Conservation (phyloP, 2,888 invertebrate genomes). For the Sarcophaga carnaria region DNA sequence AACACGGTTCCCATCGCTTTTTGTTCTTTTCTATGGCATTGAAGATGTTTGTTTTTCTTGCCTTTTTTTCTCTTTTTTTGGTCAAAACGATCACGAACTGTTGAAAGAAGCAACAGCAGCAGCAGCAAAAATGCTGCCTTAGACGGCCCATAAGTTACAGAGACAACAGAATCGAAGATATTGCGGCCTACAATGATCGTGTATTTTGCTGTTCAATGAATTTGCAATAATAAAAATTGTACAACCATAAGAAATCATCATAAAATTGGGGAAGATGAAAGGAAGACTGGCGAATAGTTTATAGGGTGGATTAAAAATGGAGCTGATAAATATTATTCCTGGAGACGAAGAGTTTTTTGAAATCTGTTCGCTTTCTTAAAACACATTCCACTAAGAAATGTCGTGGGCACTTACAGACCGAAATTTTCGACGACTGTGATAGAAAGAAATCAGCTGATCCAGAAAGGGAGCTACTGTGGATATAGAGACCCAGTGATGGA, state of each 20-base stretch:
- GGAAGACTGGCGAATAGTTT: background rate
- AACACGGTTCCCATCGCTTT: conserved; percentile 53
- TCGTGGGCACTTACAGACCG: too few species aligned
- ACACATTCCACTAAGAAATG: too few species aligned
- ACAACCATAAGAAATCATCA: conserved; percentile 63
- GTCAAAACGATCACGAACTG: conserved; percentile 65
- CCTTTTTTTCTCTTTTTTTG: conserved; percentile 24
- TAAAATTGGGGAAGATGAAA: conserved; percentile 30
- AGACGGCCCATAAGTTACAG: too few species aligned
- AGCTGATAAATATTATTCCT: too few species aligned
- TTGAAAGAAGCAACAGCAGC: conserved; percentile 2
- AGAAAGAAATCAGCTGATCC: too few species aligned
- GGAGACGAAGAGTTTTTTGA: too few species aligned
- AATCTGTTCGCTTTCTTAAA: too few species aligned
- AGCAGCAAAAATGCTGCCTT: background rate
- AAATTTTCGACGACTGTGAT: too few species aligned
- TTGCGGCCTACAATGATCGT: conserved; percentile 16
- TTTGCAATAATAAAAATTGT: conserved; percentile 61
- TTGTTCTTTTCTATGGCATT: conserved; percentile 33
- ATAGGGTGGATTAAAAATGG: background rate
- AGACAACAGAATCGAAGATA: background rate
- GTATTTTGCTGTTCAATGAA: conserved; percentile 61
- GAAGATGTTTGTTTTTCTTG: conserved; percentile 28
- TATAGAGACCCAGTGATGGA: too few species aligned
- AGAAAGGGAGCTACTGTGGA: too few species aligned